phyloP scores from a whole-genome alignment of 2,113 vertebrate species.

The Perca fluviatilis region DNA sequence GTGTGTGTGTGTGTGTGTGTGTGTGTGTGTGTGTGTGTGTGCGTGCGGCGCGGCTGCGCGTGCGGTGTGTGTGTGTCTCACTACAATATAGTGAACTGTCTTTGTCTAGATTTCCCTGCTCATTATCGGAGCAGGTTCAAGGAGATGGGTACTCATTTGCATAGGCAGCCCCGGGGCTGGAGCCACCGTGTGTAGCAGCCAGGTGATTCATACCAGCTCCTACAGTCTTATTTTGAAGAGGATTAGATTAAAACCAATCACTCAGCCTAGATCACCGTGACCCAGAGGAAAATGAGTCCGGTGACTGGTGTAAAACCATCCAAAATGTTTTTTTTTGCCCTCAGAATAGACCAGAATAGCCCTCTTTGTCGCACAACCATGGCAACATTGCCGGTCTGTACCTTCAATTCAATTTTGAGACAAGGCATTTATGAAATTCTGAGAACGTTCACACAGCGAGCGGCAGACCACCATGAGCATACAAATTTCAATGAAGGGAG shows the following conservation, averaged over 20 bases:
- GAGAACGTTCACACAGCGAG: slow-evolving; percentile 23
- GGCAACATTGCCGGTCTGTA: slow-evolving; percentile 29
- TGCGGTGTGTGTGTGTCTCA: slow-evolving; percentile 14
- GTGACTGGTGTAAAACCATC: slow-evolving; percentile 37
- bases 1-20: background rate
- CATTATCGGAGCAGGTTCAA: slow-evolving; percentile 79
- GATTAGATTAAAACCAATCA: slow-evolving; percentile 81
- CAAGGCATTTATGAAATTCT: slow-evolving; percentile 10
- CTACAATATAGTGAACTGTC: slow-evolving; percentile 43
- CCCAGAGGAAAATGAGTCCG: slow-evolving; percentile 44
- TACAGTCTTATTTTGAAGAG: slow-evolving; percentile 63
- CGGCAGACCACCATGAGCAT: slow-evolving; percentile 15
- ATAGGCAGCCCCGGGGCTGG: slow-evolving; percentile 67
- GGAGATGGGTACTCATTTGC: slow-evolving; percentile 80
- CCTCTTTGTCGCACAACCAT: slow-evolving; percentile 43
- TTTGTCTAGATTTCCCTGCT: slow-evolving; percentile 69
- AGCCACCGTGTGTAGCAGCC: slow-evolving; percentile 58
- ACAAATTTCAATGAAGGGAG: slow-evolving; percentile 25
- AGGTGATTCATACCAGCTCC: slow-evolving; percentile 77
- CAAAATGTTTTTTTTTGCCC: slow-evolving; percentile 28
- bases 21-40: background rate
- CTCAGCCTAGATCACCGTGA: slow-evolving; percentile 67
- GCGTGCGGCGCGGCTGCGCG: no score
- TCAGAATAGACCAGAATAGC: slow-evolving; percentile 17
- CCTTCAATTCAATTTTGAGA: slow-evolving; percentile 26